These are phyloP conservation scores for Papilio polytes DNA, from an alignment of 1,140 invertebrate genomes.

Conservation along the genomic window DNA sequence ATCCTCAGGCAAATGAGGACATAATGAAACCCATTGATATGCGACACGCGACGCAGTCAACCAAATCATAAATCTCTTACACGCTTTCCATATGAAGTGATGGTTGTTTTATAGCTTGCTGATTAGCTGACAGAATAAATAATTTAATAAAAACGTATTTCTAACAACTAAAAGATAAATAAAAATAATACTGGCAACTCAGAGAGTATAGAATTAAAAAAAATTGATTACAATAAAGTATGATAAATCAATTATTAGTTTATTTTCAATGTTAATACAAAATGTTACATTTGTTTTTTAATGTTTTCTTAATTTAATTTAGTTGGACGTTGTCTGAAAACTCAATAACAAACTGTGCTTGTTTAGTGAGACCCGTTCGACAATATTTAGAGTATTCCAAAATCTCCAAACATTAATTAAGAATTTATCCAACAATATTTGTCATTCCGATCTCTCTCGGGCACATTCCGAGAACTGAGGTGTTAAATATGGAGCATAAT, in stretches of 20 bases:
- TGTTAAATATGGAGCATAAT: background rate
- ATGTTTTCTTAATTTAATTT: too few relatives aligned
- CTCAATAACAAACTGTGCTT: background rate
- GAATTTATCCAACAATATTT: background rate
- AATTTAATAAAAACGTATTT: background rate
- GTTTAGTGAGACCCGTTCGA: background rate
- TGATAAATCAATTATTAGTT: too few relatives aligned
- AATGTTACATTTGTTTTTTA: too few relatives aligned
- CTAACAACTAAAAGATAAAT: too few relatives aligned
- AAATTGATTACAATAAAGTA: too few relatives aligned
- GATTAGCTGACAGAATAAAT: background rate
- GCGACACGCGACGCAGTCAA: conserved; percentile 40
- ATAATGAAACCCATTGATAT: conserved; percentile 52
- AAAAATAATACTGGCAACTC: too few relatives aligned
- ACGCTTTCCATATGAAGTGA: conserved; percentile 16
- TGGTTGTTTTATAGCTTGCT: conserved; percentile 27
- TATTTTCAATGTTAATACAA: too few relatives aligned
- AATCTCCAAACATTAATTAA: background rate
- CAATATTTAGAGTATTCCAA: background rate
- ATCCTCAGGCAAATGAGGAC: conserved; percentile 47
- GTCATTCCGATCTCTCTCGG: conserved; percentile 2
- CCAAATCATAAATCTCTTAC: conserved; percentile 48
- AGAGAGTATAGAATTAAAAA: too few relatives aligned
- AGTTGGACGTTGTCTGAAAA: background rate
- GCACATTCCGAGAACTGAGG: background rate